A percentile compares a stretch with the other conserved stretches of the same genome.
Evolutionary conservation across 2,113 vertebrate genomes (phyloP).

Genomic region (Crotalus helleri): DNA sequence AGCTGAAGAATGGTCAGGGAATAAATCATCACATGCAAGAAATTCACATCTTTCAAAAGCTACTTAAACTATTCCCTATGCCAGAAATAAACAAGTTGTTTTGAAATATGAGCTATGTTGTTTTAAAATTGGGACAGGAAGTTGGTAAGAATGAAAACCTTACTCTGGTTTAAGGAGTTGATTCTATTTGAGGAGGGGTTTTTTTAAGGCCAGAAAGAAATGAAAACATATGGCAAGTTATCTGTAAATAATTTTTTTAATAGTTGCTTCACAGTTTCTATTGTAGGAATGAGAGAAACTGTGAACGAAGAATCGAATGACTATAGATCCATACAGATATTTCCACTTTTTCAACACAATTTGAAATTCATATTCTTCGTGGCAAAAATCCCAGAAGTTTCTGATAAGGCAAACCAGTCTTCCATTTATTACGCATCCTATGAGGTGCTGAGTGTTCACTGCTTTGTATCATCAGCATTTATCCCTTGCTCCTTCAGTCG

Average conservation of each 20-base stretch:
- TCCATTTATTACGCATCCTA: neutral
- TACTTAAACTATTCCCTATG: neutral
- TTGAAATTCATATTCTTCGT: neutral
- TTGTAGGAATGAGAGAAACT: neutral
- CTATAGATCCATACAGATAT: too few species aligned
- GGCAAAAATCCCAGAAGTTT: neutral
- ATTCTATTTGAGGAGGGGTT: neutral
- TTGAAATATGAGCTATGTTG: neutral
- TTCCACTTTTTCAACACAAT: neutral
- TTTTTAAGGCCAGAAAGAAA: neutral
- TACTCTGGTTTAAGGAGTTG: neutral
- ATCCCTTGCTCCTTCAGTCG: slow-evolving; percentile 69
- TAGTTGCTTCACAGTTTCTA: neutral
- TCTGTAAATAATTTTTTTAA: neutral
- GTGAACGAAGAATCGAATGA: neutral
- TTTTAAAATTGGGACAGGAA: neutral
- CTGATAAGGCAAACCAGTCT: neutral
- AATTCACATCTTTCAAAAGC: neutral
- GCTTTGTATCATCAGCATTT: slow-evolving; percentile 60
- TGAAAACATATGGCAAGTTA: neutral
- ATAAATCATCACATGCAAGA: neutral
- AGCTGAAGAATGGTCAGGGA: neutral
- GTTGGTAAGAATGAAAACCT: neutral
- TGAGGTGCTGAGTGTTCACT: slow-evolving; percentile 36
- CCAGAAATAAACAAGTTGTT: neutral